Conservation (phyloP, 2,113 vertebrate species). For the Genyomyrus donnyi region DNA sequence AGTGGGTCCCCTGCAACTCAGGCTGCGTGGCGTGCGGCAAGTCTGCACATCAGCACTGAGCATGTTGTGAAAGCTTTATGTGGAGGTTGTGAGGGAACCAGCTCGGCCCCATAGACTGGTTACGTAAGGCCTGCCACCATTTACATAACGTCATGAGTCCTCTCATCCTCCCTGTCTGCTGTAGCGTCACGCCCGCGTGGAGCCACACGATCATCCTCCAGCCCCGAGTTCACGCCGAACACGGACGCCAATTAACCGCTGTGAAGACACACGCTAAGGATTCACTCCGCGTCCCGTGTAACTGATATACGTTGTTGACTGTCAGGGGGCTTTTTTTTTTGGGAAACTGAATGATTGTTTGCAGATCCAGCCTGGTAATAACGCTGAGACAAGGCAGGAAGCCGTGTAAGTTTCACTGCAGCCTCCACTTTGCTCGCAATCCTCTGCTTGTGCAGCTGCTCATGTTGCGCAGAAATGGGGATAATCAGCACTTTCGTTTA, state of each 20-base stretch:
- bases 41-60: neutral
- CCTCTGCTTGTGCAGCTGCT: neutral
- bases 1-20: neutral
- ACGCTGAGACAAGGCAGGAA: neutral
- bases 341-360: neutral
- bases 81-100: neutral
- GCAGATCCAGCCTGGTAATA: neutral
- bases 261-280: no score
- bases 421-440: neutral
- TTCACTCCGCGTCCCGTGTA: neutral
- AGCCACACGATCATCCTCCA: neutral
- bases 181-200: neutral
- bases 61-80: neutral
- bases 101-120: conserved; percentile 23
- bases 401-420: neutral
- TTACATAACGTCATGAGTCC: conserved; percentile 25
- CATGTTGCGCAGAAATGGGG: neutral
- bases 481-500: neutral
- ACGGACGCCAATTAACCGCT: neutral
- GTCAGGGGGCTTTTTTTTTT: neutral
- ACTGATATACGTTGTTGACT: neutral
- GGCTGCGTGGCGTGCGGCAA: neutral
- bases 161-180: neutral
- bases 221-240: neutral
- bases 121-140: conserved; percentile 23